Evolutionary conservation across 1,140 invertebrate species (phyloP), one percentile per base, ranked within the genome.

Genomic region (Atta colombica): DNA sequence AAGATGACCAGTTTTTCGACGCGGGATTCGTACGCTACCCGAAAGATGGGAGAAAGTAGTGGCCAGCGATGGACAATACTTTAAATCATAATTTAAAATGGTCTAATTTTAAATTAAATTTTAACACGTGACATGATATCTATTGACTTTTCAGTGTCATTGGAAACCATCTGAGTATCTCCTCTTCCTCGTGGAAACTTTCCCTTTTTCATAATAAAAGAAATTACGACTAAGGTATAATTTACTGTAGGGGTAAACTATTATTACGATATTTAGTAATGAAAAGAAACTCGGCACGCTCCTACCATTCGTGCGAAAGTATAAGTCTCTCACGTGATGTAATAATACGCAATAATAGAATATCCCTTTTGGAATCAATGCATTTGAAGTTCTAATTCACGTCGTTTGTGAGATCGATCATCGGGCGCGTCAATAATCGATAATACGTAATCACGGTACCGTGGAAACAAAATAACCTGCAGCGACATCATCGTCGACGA

Each of bases 391-490:
- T 12, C 80, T 61, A 69, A 63, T 84, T 75, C 39, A 82, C 55
- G 55, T 74, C 21, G 78, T 55, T 74, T 28, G 55, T 69, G 55
- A 69, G 55, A 35, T 35, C 80, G 45, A 84, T 84, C 55, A 39
- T 74, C 39, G 25, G 39, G 28, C 39, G 80, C 69, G 80, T 82
- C 68, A 55, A 84, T 84, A 84, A 84, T 84, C 80, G 55, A 74
- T 84, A 84, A 84, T 84, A 82, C 68, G 25, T 61, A 84, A 75
- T 25, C 80, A 55, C 25, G 39, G 69, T 55, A 49, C 18, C 55
- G 53, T 72, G 55, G 69, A 84, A 74, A 49, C 69, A 75, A 31
- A 74, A 84, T 63, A 75, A 74, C 68, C 39, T 28, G 69, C 80
- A 55, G 80, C 55, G n/a, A 2, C 25, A 12, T 14, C 25, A 28